Base-by-base conservation (phyloP, 2,888 invertebrate species). In the Chalcosyrphus nemorum region DNA sequence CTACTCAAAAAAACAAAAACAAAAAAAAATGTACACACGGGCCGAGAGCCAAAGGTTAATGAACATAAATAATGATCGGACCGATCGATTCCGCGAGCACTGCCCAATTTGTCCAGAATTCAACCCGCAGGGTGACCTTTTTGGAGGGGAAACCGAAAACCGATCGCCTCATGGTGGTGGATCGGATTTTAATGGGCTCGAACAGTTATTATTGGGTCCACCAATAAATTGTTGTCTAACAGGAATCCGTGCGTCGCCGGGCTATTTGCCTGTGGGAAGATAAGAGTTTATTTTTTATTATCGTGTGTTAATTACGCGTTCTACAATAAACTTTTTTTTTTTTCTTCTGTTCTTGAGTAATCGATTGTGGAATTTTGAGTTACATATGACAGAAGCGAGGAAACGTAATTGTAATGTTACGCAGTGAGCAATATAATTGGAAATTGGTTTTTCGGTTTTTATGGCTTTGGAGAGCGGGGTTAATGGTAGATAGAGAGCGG, bases 61-160 rank as follows among this genome's bases (percentile, higher is more conserved):
- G 81, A 50, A 82, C 81, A 82, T 82, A 82, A 82, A 82, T 77
- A 82, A 82, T 47, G 77, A 77, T 82, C 65, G 66, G 65, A 6
- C 57, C 38, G 68, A 59, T 57, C n/a, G n/a, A 77, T 77, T 61
- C 43, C 41, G 27, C 24, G 57, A 59, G 65, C 81, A 43, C 71
- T 61, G 70, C 43, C 81, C 81, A 81, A 81, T 81, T 81, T 81
- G 81, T 81, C 75, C 41, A 38, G 50, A 50, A 41, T 63, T n/a
- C n/a, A 75, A 81, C 68, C 81, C 41, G 47, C 41, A 47, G 41
- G 54, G 19, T 81, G 81, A 81, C 68, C 81, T 75, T 70, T 63
- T 70, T 63, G 21, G 56, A 9, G 19, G 43, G 29, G 56, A 66
- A 35, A 27, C n/a, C n/a, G n/a, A n/a, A n/a, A n/a, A n/a, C n/a